Evolutionary conservation across 1,140 invertebrate genomes (phyloP), one percentile per base, ranked within the genome.

Genomic region (Mycetomoellerius zeteki): DNA sequence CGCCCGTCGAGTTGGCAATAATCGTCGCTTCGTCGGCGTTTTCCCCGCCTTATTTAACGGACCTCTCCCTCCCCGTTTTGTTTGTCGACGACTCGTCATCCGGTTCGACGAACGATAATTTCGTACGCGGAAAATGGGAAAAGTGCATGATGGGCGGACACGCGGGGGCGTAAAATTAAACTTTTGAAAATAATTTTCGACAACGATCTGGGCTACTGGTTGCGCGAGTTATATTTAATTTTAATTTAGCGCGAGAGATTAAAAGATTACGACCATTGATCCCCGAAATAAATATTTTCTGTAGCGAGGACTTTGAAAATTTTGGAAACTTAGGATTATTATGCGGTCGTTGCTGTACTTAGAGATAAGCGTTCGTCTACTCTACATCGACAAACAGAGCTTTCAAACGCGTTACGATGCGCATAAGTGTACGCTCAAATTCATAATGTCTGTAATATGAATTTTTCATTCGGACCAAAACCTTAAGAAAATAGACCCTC

Each of bases 11-110:
- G 80, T 69, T 27, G 65, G 27, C 80, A 69, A 84, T 84, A 84
- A 84, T 84, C 69, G 80, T 73, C 80, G 69, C 80, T 58, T 84
- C 69, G 80, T 58, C 69, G 69, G 24, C 54, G 37, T 84, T 60
- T 75, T 27, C 19, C 69, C 37, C 54, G 37, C 52, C 80, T 84
- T 84, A 84, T 84, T 84, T 84, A 84, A 84, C 47, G 19, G 24
- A 50, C 3, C 47, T 50, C 14, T 16, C 14, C 47, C 6, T 19
- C 10, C 37, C 16, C 12, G 69, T 37, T 84, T 84, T 84, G 77
- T 81, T 81, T 81, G 47, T 24, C 62, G 64, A 81, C 21, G 56
- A 21, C 37, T 78, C 58, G 76, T 33, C 43, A 19, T 19, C 24
- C 10, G 8, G 10, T 19, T 37, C 54, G 64, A 71, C 10, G 33